Conservation (phyloP, 2,113 vertebrate genomes). For the Apus apus region DNA sequence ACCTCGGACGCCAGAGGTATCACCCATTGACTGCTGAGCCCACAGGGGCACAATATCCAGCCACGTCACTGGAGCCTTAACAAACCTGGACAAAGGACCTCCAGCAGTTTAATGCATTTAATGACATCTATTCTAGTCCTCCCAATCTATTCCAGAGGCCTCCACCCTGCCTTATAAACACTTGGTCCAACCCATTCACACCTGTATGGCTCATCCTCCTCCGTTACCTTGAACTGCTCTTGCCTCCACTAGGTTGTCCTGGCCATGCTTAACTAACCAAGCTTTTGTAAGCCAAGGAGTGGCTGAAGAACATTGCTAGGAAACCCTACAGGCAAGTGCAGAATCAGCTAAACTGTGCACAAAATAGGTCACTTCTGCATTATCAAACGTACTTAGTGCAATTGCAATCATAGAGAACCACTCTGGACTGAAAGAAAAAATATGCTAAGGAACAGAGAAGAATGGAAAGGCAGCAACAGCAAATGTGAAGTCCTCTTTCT, state of each 20-base stretch:
- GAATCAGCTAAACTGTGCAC: slow-evolving; percentile 33
- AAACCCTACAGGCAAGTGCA: slow-evolving; percentile 27
- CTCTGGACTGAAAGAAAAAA: not conserved
- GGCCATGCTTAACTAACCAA: not conserved
- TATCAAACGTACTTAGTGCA: slow-evolving; percentile 17
- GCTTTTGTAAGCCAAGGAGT: not conserved
- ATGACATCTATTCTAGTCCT: not conserved
- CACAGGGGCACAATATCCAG: not conserved
- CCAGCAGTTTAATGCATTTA: not conserved
- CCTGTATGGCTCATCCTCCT: not conserved
- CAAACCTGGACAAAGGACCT: not conserved
- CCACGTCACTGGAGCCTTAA: not conserved
- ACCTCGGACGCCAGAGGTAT: not conserved
- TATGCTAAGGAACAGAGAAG: not conserved
- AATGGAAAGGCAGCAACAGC: not conserved
- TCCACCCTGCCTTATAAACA: not conserved
- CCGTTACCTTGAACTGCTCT: not conserved
- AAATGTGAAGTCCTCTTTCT: not conserved
- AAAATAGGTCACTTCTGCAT: slow-evolving; percentile 52
- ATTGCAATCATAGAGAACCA: slow-evolving; percentile 36
- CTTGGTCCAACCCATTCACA: accelerated
- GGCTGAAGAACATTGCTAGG: not conserved
- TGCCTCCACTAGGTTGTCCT: not conserved
- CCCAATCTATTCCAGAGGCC: not conserved
- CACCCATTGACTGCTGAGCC: not conserved